Conservation (phyloP, 2,888 invertebrate genomes). For the Thyatira batis region DNA sequence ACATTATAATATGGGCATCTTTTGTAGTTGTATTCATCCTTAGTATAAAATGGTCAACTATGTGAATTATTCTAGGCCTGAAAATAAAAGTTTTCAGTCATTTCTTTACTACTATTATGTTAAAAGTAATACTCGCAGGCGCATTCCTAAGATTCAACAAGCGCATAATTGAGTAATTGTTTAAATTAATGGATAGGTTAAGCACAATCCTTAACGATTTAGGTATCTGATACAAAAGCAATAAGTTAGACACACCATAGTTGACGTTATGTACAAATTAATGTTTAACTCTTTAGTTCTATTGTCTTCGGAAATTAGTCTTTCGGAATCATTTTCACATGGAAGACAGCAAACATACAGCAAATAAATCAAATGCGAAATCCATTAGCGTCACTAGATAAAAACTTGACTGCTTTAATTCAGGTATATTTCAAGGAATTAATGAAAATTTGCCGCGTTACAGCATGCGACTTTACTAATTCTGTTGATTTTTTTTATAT, state of each 20-base stretch:
- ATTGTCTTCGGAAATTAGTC: not conserved
- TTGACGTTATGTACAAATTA: not conserved
- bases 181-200: not conserved
- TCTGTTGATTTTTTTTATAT: not conserved
- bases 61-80: conserved; percentile 70
- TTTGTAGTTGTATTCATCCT: conserved; percentile 65
- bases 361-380: not conserved
- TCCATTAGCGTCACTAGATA: not conserved
- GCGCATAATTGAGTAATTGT: not conserved
- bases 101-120: conserved; percentile 40
- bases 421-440: not conserved
- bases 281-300: not conserved
- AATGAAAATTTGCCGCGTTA: too few relatives aligned
- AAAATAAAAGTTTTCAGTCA: conserved; percentile 60
- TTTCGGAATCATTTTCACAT: not conserved
- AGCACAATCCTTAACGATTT: not conserved
- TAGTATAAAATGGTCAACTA: conserved; percentile 69
- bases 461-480: too few relatives aligned
- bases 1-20: conserved; percentile 58
- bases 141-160: not conserved
- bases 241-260: not conserved
- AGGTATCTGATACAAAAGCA: not conserved
- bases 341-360: not conserved
- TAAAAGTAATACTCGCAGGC: conserved; percentile 11
- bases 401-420: not conserved